phyloP scores from a whole-genome alignment of 2,888 invertebrate species.

The Opisthograptis luteolata region DNA sequence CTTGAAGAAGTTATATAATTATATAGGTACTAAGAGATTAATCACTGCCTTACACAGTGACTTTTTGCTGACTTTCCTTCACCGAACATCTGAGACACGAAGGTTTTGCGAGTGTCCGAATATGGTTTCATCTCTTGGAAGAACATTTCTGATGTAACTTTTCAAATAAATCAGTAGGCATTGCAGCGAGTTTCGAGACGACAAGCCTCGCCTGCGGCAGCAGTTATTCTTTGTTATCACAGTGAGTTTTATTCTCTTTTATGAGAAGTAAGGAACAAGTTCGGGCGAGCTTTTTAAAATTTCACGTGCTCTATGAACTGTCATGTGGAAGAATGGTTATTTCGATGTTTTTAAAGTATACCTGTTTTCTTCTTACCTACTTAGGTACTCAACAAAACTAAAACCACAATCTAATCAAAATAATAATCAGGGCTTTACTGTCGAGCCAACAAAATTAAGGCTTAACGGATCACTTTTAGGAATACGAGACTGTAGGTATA shows the following conservation, averaged over 20 bases:
- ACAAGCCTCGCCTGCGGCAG: constrained; percentile 35
- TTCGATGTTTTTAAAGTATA: too few relatives aligned
- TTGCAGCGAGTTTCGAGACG: constrained; percentile 45
- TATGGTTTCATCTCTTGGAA: constrained; percentile 56
- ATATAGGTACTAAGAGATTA: not conserved
- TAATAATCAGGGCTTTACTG: too few relatives aligned
- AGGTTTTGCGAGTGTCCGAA: constrained; percentile 59
- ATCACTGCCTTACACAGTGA: not conserved
- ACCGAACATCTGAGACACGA: constrained; percentile 39
- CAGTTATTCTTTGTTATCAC: constrained; percentile 66
- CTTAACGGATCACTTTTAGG: too few relatives aligned
- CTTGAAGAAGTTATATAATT: too few relatives aligned
- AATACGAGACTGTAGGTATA: too few relatives aligned
- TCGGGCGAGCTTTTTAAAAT: constrained; percentile 64
- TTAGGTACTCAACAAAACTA: too few relatives aligned
- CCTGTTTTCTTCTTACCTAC: too few relatives aligned
- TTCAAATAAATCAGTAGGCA: constrained; percentile 76
- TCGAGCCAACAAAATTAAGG: too few relatives aligned
- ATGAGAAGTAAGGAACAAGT: constrained; percentile 36
- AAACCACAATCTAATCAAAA: too few relatives aligned
- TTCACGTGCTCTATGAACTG: constrained; percentile 23
- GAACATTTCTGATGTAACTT: constrained; percentile 67
- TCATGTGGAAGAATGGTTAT: not conserved
- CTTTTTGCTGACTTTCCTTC: constrained; percentile 30
- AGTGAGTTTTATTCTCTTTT: constrained; percentile 22